phyloP scores from a whole-genome alignment of 2,797 vertebrate genomes.

The Manis crassicaudata region DNA sequence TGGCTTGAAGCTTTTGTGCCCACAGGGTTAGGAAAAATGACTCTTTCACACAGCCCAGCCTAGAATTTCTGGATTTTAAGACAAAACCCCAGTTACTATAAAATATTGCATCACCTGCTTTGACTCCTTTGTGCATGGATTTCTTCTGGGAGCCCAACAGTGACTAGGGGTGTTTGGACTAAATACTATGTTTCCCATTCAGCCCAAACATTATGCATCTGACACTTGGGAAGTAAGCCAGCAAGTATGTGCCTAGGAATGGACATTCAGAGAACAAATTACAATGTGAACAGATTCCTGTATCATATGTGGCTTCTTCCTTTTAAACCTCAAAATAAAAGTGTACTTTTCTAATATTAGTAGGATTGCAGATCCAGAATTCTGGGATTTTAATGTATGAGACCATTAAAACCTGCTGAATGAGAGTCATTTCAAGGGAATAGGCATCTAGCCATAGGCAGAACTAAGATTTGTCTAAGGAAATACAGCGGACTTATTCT shows the following conservation, averaged over 20 bases:
- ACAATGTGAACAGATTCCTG: not conserved
- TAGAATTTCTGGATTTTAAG: not conserved
- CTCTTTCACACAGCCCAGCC: not conserved
- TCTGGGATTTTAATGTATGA: not conserved
- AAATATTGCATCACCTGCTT: not conserved
- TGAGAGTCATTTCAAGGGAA: not conserved
- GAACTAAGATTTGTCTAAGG: not conserved
- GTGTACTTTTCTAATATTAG: not conserved
- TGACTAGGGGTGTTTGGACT: not conserved
- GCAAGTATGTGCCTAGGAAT: not conserved
- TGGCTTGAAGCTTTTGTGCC: not conserved
- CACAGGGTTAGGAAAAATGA: not conserved
- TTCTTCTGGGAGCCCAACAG: not conserved
- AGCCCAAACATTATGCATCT: not conserved
- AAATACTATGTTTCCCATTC: not conserved
- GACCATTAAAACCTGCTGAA: not conserved
- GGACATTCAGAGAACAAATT: not conserved
- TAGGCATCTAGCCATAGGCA: not conserved
- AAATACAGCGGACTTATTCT: not conserved
- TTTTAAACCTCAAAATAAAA: constrained; percentile 27
- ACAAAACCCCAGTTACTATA: not conserved
- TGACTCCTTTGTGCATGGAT: not conserved
- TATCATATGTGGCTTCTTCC: not conserved
- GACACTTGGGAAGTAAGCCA: not conserved
- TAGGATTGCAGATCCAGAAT: not conserved